Evolutionary conservation across 2,888 invertebrate genomes (phyloP), one percentile per base, ranked within the genome.

Genomic region (Zeuzera pyrina): DNA sequence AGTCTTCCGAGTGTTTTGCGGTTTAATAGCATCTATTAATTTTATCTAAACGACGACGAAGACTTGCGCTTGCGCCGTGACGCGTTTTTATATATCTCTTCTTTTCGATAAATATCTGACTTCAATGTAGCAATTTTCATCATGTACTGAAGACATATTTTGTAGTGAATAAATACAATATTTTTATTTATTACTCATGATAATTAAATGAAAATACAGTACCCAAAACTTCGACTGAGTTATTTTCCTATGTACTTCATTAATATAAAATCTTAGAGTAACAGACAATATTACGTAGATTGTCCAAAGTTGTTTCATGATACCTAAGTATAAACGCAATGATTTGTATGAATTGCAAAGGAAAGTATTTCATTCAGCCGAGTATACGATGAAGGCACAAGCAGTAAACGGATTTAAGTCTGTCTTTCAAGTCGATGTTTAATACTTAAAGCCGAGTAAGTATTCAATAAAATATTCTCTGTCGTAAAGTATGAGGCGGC

Each of bases 1-100:
- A 79, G 72, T 77, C 76, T 78, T 79, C 69, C 69, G 65, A 69
- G 66, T 60, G 68, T 71, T 78, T 76, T 72, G 72, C 69, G 59
- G 57, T 74, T 76, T 78, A 78, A 81, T 79, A 64, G 76, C 56
- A 8, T 58, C 70, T 57, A 78, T 79, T 77, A 79, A 79, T 79
- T 73, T 78, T 76, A 81, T 78, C 79, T 71, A 66, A 67, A 72
- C 65, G 63, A 64, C 70, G 59, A 40, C 50, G 30, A 21, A 31
- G 29, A 25, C 30, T 16, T 26, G 31, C 36, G 19, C 21, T 22
- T 30, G 32, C n/a, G n/a, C n/a, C n/a, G n/a, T n/a, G n/a, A n/a
- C n/a, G n/a, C n/a, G n/a, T n/a, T n/a, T n/a, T 19, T 8, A 19
- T 19, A 19, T 7, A 19, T 19, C 5, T 7, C 5, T 19, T 19